phyloP scores from a whole-genome alignment of 1,140 invertebrate species.

The Colletes latitarsis region DNA sequence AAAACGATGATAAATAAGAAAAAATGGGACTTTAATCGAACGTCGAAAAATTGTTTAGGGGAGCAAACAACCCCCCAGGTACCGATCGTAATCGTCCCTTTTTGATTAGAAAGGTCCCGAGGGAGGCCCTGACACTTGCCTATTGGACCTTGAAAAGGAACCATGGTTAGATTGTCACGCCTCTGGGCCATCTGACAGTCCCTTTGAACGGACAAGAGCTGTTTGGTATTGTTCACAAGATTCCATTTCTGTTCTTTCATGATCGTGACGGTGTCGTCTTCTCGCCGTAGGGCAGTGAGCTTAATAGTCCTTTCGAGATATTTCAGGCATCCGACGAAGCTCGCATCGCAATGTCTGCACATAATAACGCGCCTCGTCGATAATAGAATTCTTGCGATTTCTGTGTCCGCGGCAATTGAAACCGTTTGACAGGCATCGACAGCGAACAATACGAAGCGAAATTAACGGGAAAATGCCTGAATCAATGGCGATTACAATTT shows the following conservation, averaged over 20 bases:
- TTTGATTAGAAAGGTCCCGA: background rate
- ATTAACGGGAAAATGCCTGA: too few relatives aligned
- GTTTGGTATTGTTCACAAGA: slow-evolving; percentile 64
- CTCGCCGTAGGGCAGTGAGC: slow-evolving; percentile 73
- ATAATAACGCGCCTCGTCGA: slow-evolving; percentile 60
- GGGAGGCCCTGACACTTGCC: slow-evolving; percentile 55
- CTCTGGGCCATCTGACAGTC: slow-evolving; percentile 79
- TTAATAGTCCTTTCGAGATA: slow-evolving; percentile 80
- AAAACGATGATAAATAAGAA: background rate
- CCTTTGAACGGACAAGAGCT: slow-evolving; percentile 76
- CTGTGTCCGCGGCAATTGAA: background rate
- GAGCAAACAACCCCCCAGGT: background rate
- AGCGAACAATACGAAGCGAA: too few relatives aligned
- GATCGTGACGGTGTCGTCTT: slow-evolving; percentile 80
- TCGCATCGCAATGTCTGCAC: slow-evolving; percentile 80
- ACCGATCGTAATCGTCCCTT: background rate
- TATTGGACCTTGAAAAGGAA: slow-evolving; percentile 82
- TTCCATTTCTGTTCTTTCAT: slow-evolving; percentile 80
- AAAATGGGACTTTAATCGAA: too few relatives aligned
- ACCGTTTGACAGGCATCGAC: background rate
- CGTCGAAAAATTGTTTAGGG: too few relatives aligned
- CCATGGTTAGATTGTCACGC: slow-evolving; percentile 76
- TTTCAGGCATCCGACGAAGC: slow-evolving; percentile 81
- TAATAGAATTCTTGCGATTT: background rate
- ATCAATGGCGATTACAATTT: too few relatives aligned